phyloP scores from a whole-genome alignment of 2,888 invertebrate genomes.

The Ectemnius cavifrons region DNA sequence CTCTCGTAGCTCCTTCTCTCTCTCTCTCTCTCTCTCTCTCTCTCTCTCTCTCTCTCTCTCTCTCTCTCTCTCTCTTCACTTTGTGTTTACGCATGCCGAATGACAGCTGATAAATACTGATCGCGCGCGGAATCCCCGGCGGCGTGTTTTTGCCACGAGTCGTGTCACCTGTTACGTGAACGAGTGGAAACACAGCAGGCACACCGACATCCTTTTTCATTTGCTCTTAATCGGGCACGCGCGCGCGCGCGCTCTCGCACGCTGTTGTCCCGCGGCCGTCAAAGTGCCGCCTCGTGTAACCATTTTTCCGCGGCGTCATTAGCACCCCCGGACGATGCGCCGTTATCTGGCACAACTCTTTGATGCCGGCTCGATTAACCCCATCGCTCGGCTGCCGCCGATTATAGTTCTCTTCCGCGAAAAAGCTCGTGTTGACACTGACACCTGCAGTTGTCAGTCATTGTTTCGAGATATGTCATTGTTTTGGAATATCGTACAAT shows the following conservation, averaged over 20 bases:
- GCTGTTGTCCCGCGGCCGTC: background rate
- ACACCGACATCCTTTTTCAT: slow-evolving; percentile 13
- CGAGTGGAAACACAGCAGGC: slow-evolving; percentile 24
- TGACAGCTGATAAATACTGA: slow-evolving; percentile 60
- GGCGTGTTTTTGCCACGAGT: slow-evolving; percentile 42
- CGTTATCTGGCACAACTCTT: no score
- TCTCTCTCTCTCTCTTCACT: slow-evolving; percentile 2
- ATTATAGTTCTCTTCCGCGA: no score
- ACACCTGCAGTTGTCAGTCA: no score
- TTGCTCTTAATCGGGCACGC: background rate
- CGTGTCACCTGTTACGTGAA: slow-evolving; percentile 54
- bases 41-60: background rate
- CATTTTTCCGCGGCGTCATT: no score
- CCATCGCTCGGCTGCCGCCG: no score
- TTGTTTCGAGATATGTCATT: no score
- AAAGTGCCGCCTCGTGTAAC: no score
- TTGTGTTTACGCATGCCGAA: slow-evolving; percentile 59
- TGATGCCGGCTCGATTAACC: no score
- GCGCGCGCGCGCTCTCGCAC: background rate
- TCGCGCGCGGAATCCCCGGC: slow-evolving; percentile 47
- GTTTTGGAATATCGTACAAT: no score
- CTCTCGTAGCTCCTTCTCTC: background rate
- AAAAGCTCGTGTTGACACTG: no score
- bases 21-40: slow-evolving; percentile 13
- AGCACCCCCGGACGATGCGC: no score